These are phyloP conservation scores for Trypoxylus dichotomus DNA, from an alignment of 1,140 invertebrate species.

Conservation along the genomic window DNA sequence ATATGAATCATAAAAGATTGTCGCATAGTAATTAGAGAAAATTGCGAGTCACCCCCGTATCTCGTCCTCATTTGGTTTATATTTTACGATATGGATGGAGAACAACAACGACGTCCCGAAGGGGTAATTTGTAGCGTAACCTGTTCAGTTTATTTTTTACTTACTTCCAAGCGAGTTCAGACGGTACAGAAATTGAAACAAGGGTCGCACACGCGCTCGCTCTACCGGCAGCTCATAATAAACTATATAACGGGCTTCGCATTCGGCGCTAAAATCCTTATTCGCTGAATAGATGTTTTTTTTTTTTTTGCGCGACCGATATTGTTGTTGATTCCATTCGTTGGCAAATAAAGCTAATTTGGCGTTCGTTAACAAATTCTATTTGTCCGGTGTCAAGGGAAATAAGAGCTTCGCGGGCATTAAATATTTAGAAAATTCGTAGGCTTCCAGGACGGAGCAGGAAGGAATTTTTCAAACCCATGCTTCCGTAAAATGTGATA, in stretches of 20 bases:
- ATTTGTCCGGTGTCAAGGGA: too few relatives aligned
- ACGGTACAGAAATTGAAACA: not conserved
- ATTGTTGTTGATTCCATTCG: too few relatives aligned
- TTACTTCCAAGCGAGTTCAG: not conserved
- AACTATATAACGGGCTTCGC: not conserved
- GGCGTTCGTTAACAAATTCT: too few relatives aligned
- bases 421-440: too few relatives aligned
- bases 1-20: not conserved
- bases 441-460: too few relatives aligned
- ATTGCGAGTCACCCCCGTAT: not conserved
- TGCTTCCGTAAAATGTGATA: too few relatives aligned
- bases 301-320: too few relatives aligned
- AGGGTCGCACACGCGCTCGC: not conserved
- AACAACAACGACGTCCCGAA: not conserved
- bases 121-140: not conserved
- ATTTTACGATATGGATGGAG: not conserved
- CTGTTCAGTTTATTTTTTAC: not conserved
- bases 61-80: not conserved
- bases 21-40: not conserved
- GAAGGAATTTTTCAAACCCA: too few relatives aligned
- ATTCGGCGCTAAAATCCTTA: too few relatives aligned
- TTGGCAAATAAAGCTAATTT: too few relatives aligned
- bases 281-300: too few relatives aligned
- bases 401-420: too few relatives aligned
- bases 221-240: not conserved